Conservation (phyloP, 2,888 invertebrate genomes). For the Eilema depressum region DNA sequence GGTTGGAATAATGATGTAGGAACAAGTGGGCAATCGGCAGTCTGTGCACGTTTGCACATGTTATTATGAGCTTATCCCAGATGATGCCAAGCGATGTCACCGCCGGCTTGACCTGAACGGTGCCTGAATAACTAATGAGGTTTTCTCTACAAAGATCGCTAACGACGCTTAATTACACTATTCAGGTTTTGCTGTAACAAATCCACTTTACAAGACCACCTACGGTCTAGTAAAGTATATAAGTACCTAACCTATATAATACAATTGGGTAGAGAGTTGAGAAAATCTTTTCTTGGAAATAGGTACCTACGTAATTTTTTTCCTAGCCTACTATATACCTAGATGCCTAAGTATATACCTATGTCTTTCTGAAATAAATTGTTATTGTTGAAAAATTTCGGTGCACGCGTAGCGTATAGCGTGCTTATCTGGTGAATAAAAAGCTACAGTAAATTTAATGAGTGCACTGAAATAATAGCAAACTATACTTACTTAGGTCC, state of each 20-base stretch:
- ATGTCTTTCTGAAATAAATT: too few species aligned
- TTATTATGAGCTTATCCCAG: conserved; percentile 44
- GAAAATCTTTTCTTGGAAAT: background rate
- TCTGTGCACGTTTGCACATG: conserved; percentile 55
- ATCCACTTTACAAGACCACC: background rate
- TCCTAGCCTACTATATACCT: too few species aligned
- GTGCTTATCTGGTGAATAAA: too few species aligned
- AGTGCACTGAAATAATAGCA: too few species aligned
- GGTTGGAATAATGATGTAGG: conserved; percentile 48
- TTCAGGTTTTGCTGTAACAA: conserved; percentile 19
- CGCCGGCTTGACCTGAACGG: conserved; percentile 34
- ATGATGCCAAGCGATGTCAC: conserved; percentile 42
- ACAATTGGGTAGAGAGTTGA: background rate
- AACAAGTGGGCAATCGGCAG: conserved; percentile 55
- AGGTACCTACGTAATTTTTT: background rate
- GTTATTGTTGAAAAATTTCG: too few species aligned
- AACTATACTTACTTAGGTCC: too few species aligned
- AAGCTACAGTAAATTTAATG: too few species aligned
- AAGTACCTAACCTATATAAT: background rate
- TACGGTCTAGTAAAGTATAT: background rate
- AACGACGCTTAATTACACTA: conserved; percentile 14
- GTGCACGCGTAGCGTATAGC: too few species aligned
- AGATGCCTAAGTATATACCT: too few species aligned
- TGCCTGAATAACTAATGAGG: conserved; percentile 48
- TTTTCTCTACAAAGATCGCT: conserved; percentile 30